These are phyloP conservation scores for Drosophila diplacantha DNA, from an alignment of 2,888 invertebrate genomes.

Conservation along the genomic window DNA sequence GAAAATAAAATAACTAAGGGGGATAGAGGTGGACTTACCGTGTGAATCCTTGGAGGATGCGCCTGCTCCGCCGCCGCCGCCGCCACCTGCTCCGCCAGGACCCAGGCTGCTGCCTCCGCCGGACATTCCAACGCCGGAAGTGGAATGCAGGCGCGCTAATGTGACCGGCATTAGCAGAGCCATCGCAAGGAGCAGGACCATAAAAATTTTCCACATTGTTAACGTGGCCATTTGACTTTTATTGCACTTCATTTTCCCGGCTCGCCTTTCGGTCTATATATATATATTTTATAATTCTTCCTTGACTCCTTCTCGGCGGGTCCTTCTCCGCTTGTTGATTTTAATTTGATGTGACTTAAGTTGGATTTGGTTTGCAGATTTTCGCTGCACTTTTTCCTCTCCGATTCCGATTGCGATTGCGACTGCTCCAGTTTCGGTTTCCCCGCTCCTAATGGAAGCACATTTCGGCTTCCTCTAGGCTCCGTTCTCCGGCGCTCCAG, in stretches of 20 bases:
- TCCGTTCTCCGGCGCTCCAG: slow-evolving; percentile 20
- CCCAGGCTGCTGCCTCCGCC: slow-evolving; percentile 36
- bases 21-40: slow-evolving; percentile 68
- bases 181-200: slow-evolving; percentile 66
- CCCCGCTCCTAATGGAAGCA: slow-evolving; percentile 43
- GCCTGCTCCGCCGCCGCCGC: slow-evolving; percentile 41
- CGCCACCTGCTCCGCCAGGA: slow-evolving; percentile 38
- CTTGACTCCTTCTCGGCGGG: slow-evolving; percentile 7
- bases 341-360: slow-evolving; percentile 73
- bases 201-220: slow-evolving; percentile 77
- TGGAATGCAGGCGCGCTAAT: slow-evolving; percentile 72
- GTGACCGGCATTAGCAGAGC: slow-evolving; percentile 64
- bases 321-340: slow-evolving; percentile 65
- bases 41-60: slow-evolving; percentile 74
- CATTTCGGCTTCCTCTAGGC: slow-evolving; percentile 53
- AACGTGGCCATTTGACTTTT: slow-evolving; percentile 77
- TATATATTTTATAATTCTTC: slow-evolving; percentile 38
- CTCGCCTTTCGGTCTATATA: slow-evolving; percentile 19
- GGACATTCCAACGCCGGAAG: slow-evolving; percentile 55
- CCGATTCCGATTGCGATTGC: slow-evolving; percentile 19
- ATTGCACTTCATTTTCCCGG: slow-evolving; percentile 75
- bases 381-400: slow-evolving; percentile 44
- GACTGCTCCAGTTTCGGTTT: slow-evolving; percentile 20
- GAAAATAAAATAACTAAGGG: slow-evolving; percentile 33
- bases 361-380: slow-evolving; percentile 71